Base-by-base conservation (phyloP, 2,113 vertebrate species). In the Chrysemys picta region DNA sequence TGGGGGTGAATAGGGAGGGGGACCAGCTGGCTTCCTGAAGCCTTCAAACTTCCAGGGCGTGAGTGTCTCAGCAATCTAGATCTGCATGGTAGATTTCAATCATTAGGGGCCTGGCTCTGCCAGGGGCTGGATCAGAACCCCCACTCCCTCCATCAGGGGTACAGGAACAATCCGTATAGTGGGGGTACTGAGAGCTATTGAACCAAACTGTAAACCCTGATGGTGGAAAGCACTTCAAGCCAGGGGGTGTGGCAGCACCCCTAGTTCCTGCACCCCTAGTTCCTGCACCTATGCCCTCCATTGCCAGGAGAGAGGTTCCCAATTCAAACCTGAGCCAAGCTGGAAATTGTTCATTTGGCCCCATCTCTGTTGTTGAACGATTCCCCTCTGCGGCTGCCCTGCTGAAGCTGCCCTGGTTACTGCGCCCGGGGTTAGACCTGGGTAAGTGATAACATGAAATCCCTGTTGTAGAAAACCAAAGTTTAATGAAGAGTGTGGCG, bases 391-490 rank as follows among this genome's bases (percentile, higher is more conserved):
- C 45, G 5, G 80, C 80, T 6, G 81, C 4, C 88, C 87, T 93
- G n/a, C 56, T 14, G 52, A 90, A 62, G 93, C 93, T 93, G 94
- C 95, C 91, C 95, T 97, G 90, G 95, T 94, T 97, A 92, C 57
- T 85, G 92, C 92, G 75, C 29, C 62, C 5, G 69, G 85, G 82
- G 6, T 45, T 57, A 94, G 56, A 72, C 69, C 25, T 76, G 12
- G 0, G 92, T 92, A 81, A 62, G 75, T 1, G 6, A 27, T 93
- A 57, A 76, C 56, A 42, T 89, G 24, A 87, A 79, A 90, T 65
- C 52, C 95, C 56, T 80, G 65, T 49, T 2, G n/a, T n/a, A 91
- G 35, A 22, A 94, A 88, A 87, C 69, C 57, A 87, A 88, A 47
- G n/a, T 62, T 69, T 88, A 47, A 19, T 91, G 80, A 93, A 85